phyloP scores from a whole-genome alignment of 2,113 vertebrate species.

The Tor tambroides region DNA sequence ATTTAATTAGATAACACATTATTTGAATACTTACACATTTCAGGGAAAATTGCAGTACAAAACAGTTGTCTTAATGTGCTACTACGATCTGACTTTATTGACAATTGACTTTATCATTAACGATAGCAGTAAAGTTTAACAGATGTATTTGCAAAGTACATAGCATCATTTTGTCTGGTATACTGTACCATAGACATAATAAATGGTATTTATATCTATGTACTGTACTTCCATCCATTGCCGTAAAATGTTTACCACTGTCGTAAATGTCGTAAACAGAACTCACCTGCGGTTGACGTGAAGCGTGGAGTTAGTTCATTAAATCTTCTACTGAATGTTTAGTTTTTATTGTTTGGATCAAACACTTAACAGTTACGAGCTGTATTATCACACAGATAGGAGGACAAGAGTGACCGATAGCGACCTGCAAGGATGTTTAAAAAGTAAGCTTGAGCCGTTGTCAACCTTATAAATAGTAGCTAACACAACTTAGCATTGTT shows the following conservation, averaged over 20 bases:
- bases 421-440: conserved; percentile 77
- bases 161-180: neutral
- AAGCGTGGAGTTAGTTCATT: conserved; percentile 47
- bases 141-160: neutral
- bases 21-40: neutral
- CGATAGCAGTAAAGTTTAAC: neutral
- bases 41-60: neutral
- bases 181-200: no score
- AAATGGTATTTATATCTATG: neutral
- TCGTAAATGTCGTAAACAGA: conserved; percentile 61
- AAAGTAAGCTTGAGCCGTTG: conserved; percentile 70
- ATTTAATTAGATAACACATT: neutral
- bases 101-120: neutral
- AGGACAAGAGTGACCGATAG: conserved; percentile 19
- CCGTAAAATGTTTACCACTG: conserved; percentile 52
- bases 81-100: neutral
- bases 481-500: conserved; percentile 29
- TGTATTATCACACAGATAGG: conserved; percentile 9
- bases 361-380: neutral
- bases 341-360: neutral
- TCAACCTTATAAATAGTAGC: conserved; percentile 6
- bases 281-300: conserved; percentile 35
- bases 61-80: neutral
- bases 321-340: conserved; percentile 22
- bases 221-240: neutral